Evolutionary conservation across 2,888 invertebrate genomes (phyloP).

Genomic region (Cheilosia urbana): DNA sequence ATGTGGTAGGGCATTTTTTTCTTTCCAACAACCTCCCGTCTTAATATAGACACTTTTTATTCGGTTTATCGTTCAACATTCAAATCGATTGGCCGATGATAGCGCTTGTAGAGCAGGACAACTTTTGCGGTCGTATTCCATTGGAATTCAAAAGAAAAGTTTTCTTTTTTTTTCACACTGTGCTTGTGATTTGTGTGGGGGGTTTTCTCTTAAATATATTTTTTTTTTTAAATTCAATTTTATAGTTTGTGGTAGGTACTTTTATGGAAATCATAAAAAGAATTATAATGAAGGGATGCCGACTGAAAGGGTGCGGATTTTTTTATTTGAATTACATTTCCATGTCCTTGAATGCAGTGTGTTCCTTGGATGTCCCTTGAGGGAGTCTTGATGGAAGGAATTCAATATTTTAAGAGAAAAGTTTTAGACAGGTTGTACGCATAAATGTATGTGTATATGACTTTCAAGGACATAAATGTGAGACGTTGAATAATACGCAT

Average conservation of each 20-base stretch:
- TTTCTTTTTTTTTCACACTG: neutral
- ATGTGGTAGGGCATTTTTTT: conserved; percentile 23
- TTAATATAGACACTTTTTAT: conserved; percentile 17
- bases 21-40: neutral
- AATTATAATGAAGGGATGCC: no score
- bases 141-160: conserved; percentile 41
- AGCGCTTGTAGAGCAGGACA: conserved; percentile 12
- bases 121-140: conserved; percentile 29
- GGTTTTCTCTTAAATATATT: neutral
- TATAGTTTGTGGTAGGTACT: neutral
- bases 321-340: no score
- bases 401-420: no score
- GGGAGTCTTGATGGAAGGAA: no score
- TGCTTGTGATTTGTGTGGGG: conserved; percentile 19
- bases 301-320: no score
- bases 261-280: no score
- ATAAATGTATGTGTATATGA: no score
- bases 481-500: no score
- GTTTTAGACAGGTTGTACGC: no score
- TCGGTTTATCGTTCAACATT: conserved; percentile 45
- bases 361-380: no score
- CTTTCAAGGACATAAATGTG: no score
- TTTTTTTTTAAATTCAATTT: neutral
- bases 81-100: conserved; percentile 32
- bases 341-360: no score